phyloP scores from a whole-genome alignment of 2,113 vertebrate species.

The Australoheros scitulus region DNA sequence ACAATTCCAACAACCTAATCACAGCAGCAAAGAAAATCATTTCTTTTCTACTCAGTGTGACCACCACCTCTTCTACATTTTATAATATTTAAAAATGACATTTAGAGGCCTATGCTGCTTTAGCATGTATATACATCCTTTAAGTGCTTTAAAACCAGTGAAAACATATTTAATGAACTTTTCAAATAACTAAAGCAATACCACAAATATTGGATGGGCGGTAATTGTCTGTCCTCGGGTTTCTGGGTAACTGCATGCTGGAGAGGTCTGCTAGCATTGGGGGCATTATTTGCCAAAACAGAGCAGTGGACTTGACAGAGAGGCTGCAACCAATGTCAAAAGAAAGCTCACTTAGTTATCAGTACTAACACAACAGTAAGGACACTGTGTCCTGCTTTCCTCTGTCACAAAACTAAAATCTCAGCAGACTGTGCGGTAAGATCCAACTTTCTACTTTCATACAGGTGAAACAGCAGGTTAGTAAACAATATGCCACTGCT shows the following conservation, averaged over 20 bases:
- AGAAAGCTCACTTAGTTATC: background rate
- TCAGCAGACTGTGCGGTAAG: background rate
- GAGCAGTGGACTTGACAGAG: background rate
- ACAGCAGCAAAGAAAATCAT: background rate
- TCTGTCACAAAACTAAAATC: background rate
- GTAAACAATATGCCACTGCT: background rate
- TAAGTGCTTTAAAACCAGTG: background rate
- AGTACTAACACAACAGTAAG: background rate
- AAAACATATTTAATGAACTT: accelerated
- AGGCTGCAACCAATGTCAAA: slow-evolving; percentile 26
- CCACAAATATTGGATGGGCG: background rate
- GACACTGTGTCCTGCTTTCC: background rate
- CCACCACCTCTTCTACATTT: background rate
- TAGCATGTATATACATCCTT: background rate
- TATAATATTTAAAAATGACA: background rate
- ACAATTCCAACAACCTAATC: too few species aligned
- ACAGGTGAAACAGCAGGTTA: slow-evolving; percentile 12
- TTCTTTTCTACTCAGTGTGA: background rate
- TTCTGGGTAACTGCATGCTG: background rate
- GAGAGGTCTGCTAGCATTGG: background rate
- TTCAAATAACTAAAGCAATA: background rate
- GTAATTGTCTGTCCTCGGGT: background rate
- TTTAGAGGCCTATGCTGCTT: background rate
- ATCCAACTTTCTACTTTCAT: background rate
- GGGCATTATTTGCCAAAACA: slow-evolving; percentile 26